Base-by-base conservation (phyloP, 2,888 invertebrate species). In the Nowickia ferox region DNA sequence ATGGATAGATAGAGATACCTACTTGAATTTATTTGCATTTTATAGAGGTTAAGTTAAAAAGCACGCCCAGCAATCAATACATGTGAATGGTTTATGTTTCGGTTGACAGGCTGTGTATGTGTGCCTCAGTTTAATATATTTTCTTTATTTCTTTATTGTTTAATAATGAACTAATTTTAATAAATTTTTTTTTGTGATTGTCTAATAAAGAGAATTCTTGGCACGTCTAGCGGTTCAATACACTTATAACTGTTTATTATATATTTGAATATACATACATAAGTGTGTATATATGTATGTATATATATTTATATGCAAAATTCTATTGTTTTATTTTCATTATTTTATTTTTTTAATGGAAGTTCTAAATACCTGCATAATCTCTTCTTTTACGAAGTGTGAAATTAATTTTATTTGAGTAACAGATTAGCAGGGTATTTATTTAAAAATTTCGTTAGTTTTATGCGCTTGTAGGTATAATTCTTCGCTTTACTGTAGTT, bases 131-230 rank as follows among this genome's bases (percentile, higher is more conserved):
- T 69, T n/a, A 42, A 51, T 53, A 53, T 30, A 8, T 69, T 10
- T 72, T 66, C 38, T 53, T 17, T n/a, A 48, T 53, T 68, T 77
- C n/a, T 69, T 48, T 46, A 66, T 72, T 42, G 17, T 51, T 48
- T 65, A 71, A 57, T 53, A 65, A 65, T 74, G 65, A 84, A 75
- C 80, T 59, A 80, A 76, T 76, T 84, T 69, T 68, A 61, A 75
- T 74, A 61, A 51, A 48, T 59, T 82, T 59, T 15, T 57, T 51
- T 1, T 42, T 68, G 46, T 48, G 15, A 51, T 48, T 51, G 17
- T 40, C 48, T 10, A 10, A 19, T 51, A 68, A 68, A 68, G 53
- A 76, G 46, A 51, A 84, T 72, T 84, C 83, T 59, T 22, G 51
- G 22, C 83, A 84, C 83, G 72, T 59, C 48, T 40, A n/a, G 13